These are phyloP conservation scores for Cremastobaeus sp. DNA, from an alignment of 2,888 invertebrate species.

Conservation along the genomic window DNA sequence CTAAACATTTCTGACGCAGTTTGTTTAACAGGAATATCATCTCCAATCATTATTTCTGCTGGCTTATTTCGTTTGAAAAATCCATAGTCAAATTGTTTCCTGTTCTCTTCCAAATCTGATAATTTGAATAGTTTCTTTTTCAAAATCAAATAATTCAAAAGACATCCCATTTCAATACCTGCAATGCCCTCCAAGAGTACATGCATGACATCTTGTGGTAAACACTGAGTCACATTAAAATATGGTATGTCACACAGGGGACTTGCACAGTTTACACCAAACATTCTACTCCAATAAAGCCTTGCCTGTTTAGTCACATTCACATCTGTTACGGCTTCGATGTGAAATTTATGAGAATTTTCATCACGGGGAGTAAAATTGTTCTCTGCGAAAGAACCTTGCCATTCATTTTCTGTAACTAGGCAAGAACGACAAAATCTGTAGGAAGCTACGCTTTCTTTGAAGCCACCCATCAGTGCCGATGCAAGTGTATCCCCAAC, in stretches of 20 bases:
- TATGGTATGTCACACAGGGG: background rate
- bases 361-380: background rate
- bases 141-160: background rate
- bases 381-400: background rate
- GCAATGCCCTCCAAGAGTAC: background rate
- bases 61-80: background rate
- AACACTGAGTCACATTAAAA: background rate
- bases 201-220: background rate
- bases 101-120: background rate
- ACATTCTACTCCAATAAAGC: background rate
- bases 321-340: background rate
- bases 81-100: background rate
- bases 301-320: background rate
- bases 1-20: background rate
- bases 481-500: slow-evolving; percentile 60
- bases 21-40: background rate
- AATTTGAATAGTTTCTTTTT: background rate
- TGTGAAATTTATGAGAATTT: background rate
- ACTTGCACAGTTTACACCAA: background rate
- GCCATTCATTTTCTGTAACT: background rate
- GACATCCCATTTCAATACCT: background rate
- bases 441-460: slow-evolving; percentile 58
- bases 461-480: slow-evolving; percentile 57
- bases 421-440: slow-evolving; percentile 56
- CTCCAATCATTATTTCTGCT: background rate